These are phyloP conservation scores for Plebejus melissa DNA, from an alignment of 2,888 invertebrate species.

Conservation along the genomic window DNA sequence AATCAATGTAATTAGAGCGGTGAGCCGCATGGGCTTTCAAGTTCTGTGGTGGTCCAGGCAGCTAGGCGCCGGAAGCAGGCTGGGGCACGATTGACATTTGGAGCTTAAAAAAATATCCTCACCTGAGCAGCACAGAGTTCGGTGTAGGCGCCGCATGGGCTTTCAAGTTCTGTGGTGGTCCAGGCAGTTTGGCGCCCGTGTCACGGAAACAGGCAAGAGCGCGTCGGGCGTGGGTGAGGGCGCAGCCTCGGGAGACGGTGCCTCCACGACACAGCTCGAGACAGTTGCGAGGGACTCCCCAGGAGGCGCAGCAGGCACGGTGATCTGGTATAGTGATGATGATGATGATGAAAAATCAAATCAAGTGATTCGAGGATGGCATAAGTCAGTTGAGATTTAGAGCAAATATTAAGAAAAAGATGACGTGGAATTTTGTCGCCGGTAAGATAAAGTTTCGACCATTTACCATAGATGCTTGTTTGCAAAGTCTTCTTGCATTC, in stretches of 20 bases:
- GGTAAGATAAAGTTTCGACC: too few species aligned
- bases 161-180: constrained; percentile 80
- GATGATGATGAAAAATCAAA: neutral
- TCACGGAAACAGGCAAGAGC: constrained; percentile 91
- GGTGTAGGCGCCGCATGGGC: constrained; percentile 68
- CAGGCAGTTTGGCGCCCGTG: constrained; percentile 86
- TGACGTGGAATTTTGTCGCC: too few species aligned
- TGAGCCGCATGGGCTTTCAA: constrained; percentile 64
- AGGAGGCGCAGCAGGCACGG: constrained; percentile 88
- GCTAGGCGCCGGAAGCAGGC: constrained; percentile 72
- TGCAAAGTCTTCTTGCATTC: too few species aligned
- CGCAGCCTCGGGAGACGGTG: constrained; percentile 83
- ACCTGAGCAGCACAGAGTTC: constrained; percentile 64
- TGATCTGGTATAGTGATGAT: constrained; percentile 79
- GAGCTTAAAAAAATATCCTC: neutral
- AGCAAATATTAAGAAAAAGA: too few species aligned
- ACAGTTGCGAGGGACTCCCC: constrained; percentile 88
- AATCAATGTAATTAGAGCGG: constrained; percentile 42
- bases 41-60: constrained; percentile 87
- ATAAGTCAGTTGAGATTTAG: neutral
- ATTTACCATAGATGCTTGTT: too few species aligned
- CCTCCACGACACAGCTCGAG: constrained; percentile 92
- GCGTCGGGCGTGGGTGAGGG: constrained; percentile 84
- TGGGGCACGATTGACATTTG: too few species aligned
- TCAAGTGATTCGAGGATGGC: too few species aligned